Base-by-base conservation (phyloP, 1,140 invertebrate genomes). In the Delia radicum region DNA sequence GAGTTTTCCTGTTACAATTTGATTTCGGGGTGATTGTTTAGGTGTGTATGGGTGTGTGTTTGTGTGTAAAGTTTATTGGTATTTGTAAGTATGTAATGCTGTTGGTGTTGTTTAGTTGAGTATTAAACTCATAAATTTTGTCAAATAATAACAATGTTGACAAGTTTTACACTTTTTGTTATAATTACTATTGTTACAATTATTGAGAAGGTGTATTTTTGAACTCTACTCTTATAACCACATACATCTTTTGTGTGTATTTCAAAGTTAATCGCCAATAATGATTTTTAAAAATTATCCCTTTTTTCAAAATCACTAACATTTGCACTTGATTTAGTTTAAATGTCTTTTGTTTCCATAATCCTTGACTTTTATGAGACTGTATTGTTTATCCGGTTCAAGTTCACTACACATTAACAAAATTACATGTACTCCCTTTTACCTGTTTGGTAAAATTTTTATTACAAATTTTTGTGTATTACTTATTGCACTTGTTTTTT, bases 61-160 rank as follows among this genome's bases (percentile, higher is more conserved):
- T n/a, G n/a, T n/a, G n/a, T n/a, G n/a, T n/a, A n/a, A n/a, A n/a
- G n/a, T n/a, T n/a, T n/a, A n/a, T n/a, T n/a, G n/a, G n/a, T n/a
- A n/a, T n/a, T n/a, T n/a, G n/a, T n/a, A n/a, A n/a, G n/a, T n/a
- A n/a, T n/a, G n/a, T n/a, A n/a, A n/a, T n/a, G n/a, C n/a, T n/a
- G n/a, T n/a, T n/a, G n/a, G n/a, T n/a, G n/a, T n/a, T n/a, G n/a
- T n/a, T n/a, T n/a, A n/a, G n/a, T n/a, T n/a, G n/a, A n/a, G n/a
- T n/a, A n/a, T n/a, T n/a, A n/a, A n/a, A n/a, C n/a, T n/a, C n/a
- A n/a, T n/a, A n/a, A n/a, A n/a, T n/a, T 69, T 67, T 55, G 12
- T 33, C 42, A 29, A 67, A 76, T 76, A 67, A 74, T 74, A 72
- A 61, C 27, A 55, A 69, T 42, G 72, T 24, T 69, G 75, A 74